Conservation (phyloP, 2,888 invertebrate species). For the Synanthedon tipuliformis region DNA sequence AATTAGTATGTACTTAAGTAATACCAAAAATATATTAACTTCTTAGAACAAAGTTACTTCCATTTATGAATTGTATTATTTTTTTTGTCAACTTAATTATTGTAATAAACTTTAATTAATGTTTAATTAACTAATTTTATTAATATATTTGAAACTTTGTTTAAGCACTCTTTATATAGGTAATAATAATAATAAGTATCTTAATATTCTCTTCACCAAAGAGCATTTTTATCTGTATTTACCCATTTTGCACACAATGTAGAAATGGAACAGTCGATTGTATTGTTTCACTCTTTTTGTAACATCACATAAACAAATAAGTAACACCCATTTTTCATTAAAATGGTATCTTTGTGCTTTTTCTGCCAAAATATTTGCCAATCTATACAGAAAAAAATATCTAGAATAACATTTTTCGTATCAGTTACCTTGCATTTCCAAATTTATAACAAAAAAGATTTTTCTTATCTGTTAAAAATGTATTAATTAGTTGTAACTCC, state of each 20-base stretch:
- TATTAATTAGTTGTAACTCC: constrained; percentile 12
- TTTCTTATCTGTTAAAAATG: neutral
- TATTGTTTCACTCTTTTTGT: neutral
- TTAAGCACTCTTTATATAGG: neutral
- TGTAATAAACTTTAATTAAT: neutral
- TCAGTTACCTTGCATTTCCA: constrained; percentile 31
- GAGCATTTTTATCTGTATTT: constrained; percentile 14
- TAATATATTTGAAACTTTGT: constrained; percentile 34
- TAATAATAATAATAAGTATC: neutral
- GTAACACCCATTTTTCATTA: constrained; percentile 16
- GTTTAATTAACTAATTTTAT: constrained; percentile 7
- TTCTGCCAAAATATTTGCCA: constrained; percentile 50
- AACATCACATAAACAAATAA: no score
- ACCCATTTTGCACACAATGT: neutral
- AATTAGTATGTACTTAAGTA: constrained; percentile 60
- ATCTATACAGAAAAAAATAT: neutral
- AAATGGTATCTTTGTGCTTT: constrained; percentile 28
- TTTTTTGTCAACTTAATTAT: constrained; percentile 4
- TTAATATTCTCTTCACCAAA: constrained; percentile 44
- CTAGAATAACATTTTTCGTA: neutral
- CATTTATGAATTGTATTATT: constrained; percentile 6
- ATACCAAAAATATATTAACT: constrained; percentile 43
- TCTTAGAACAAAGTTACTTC: constrained; percentile 48
- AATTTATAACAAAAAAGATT: constrained; percentile 6
- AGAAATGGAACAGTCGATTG: no score